A percentile compares a stretch with the other conserved stretches of the same genome.
Conservation (phyloP, 2,888 invertebrate genomes). For the Nephrotoma flavescens region DNA sequence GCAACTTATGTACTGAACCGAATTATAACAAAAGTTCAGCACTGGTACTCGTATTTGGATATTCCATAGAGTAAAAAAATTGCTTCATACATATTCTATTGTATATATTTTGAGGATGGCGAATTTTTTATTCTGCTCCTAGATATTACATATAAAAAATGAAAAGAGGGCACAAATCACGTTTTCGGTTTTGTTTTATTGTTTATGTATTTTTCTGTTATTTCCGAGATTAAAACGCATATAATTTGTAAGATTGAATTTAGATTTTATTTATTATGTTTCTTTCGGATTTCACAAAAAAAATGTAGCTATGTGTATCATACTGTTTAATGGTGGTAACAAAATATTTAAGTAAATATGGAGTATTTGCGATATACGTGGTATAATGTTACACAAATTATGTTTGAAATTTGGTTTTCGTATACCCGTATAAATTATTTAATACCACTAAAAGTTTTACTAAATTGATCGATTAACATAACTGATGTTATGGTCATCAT, state of each 20-base stretch:
- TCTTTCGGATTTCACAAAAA: not conserved
- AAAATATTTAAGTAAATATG: not conserved
- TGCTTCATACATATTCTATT: not conserved
- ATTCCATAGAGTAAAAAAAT: not conserved
- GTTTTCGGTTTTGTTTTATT: conserved; percentile 4
- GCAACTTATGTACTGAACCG: not conserved
- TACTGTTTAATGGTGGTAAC: not conserved
- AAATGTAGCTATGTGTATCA: not conserved
- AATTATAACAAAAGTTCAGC: not conserved
- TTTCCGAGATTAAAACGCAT: conserved; percentile 5
- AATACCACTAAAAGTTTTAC: too few species aligned
- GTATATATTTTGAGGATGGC: not conserved
- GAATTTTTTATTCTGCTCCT: not conserved
- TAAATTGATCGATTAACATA: too few species aligned
- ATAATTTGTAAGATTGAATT: conserved; percentile 5
- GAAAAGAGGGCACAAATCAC: conserved; percentile 5
- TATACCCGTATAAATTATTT: too few species aligned
- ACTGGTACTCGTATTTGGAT: not conserved
- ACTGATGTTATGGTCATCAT: too few species aligned
- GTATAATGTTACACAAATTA: not conserved
- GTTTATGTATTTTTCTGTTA: not conserved
- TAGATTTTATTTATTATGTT: not conserved
- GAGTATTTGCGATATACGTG: not conserved
- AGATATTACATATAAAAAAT: not conserved
- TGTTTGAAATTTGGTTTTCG: not conserved